Evolutionary conservation across 1,140 invertebrate genomes (phyloP).

Genomic region (Drosophila ercepeae): DNA sequence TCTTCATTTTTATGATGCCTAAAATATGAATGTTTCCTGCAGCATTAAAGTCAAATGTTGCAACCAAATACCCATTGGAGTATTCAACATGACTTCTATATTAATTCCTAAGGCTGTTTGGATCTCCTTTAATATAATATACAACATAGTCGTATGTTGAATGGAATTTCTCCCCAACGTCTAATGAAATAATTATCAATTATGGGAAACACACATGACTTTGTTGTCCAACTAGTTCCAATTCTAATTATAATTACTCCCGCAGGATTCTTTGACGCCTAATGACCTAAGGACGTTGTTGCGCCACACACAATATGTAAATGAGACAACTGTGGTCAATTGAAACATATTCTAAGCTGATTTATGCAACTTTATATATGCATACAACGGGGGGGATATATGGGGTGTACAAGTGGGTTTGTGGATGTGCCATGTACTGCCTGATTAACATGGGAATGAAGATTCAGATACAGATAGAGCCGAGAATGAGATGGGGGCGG

Average conservation of each 20-base stretch:
- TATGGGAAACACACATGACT: conserved; percentile 31
- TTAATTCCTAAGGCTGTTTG: conserved; percentile 10
- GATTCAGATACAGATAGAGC: conserved; percentile 65
- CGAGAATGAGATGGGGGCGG: conserved; percentile 7
- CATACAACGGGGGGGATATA: neutral
- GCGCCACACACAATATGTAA: conserved; percentile 45
- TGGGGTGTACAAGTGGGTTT: neutral
- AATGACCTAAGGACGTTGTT: conserved; percentile 38
- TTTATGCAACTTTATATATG: conserved; percentile 46
- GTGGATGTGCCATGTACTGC: conserved; percentile 20
- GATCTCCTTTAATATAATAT: conserved; percentile 14
- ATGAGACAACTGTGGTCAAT: conserved; percentile 49
- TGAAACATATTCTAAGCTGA: conserved; percentile 64
- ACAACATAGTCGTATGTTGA: no score
- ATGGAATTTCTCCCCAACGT: conserved; percentile 23
- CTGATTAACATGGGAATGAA: conserved; percentile 76
- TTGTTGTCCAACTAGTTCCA: conserved; percentile 28
- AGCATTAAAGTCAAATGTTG: neutral
- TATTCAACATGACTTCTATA: neutral
- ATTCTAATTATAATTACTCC: conserved; percentile 63
- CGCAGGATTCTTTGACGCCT: conserved; percentile 35
- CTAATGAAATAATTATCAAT: conserved; percentile 53
- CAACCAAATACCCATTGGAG: neutral
- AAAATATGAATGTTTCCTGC: neutral
- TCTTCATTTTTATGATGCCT: conserved; percentile 38